phyloP scores from a whole-genome alignment of 2,888 invertebrate genomes.

The Hedychridium roseum region DNA sequence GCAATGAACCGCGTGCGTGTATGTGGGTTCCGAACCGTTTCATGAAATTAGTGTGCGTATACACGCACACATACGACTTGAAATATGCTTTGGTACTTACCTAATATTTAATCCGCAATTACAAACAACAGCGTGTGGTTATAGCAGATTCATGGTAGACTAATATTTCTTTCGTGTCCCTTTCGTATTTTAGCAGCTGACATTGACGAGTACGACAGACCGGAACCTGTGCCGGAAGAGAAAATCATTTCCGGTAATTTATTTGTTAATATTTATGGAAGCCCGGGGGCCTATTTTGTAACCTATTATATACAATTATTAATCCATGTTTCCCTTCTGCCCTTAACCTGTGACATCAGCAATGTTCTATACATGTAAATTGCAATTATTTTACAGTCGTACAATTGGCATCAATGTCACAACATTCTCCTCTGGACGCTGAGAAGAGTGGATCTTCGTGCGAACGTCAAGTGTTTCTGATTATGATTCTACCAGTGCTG shows the following conservation, averaged over 20 bases:
- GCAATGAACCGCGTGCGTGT: no score
- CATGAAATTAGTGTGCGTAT: background rate
- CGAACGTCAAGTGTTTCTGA: background rate
- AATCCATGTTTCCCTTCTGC: background rate
- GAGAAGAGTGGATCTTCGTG: conserved; percentile 9
- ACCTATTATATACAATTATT: no score
- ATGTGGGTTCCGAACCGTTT: background rate
- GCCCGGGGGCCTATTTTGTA: no score
- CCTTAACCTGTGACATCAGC: background rate
- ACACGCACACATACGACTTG: background rate
- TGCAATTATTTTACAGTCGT: conserved; percentile 18
- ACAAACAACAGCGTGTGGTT: background rate
- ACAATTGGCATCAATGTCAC: conserved; percentile 34
- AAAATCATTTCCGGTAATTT: conserved; percentile 19
- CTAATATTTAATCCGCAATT: background rate
- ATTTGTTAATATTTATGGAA: background rate
- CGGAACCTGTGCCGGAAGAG: conserved; percentile 11
- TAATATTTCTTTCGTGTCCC: no score
- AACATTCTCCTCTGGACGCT: conserved; percentile 25
- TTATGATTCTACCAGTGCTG: no score
- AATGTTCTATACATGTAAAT: background rate
- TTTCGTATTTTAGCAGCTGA: conserved; percentile 12
- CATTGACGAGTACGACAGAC: conserved; percentile 8
- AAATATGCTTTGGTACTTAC: background rate
- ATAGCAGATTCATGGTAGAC: no score